Base-by-base conservation (phyloP, 1,140 invertebrate genomes). In the Danaus plexippus region DNA sequence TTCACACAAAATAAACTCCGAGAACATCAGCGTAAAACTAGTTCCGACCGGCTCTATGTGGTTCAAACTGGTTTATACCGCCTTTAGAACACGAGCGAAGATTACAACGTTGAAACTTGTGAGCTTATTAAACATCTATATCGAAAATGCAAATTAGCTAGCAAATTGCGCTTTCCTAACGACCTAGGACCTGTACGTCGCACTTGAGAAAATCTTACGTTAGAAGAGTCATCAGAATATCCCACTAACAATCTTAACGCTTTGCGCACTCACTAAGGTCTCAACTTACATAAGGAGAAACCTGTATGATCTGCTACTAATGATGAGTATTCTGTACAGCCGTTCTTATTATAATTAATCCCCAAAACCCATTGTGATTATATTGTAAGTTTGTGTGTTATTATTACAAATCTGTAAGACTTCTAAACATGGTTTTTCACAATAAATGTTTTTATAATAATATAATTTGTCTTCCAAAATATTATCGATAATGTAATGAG, bases 81-180 rank as follows among this genome's bases (percentile, higher is more conserved):
- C 47, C 15, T 45, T 43, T 48, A 32, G 50, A 32, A 32, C 40
- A 47, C 58, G 52, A 59, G 55, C 57, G 61, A 71, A 71, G 69
- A 71, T 71, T 71, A 71, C 65, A 71, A 52, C 57, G 55, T 63
- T 66, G 54, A 60, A 61, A 57, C 47, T 52, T 45, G 53, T 53
- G 54, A 63, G 67, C 64, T 65, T 72, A 72, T 72, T 72, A 72
- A 69, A 54, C 60, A 65, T 57, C 68, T 71, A 64, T 61, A 65
- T 49, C 43, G 56, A 58, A 68, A 72, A 72, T 72, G 69, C 54
- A 69, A 69, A 69, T 72, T 69, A 69, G 62, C 59, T 59, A 18
- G 47, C 58, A 63, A 72, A 68, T 66, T 68, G 63, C 62, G 15
- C 51, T 45, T 12, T 61, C 42, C 47, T 57, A 57, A 57, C 54